Evolutionary conservation across 2,888 invertebrate species (phyloP), one percentile per base, ranked within the genome.

Genomic region (Xestoiulus laeticollis): DNA sequence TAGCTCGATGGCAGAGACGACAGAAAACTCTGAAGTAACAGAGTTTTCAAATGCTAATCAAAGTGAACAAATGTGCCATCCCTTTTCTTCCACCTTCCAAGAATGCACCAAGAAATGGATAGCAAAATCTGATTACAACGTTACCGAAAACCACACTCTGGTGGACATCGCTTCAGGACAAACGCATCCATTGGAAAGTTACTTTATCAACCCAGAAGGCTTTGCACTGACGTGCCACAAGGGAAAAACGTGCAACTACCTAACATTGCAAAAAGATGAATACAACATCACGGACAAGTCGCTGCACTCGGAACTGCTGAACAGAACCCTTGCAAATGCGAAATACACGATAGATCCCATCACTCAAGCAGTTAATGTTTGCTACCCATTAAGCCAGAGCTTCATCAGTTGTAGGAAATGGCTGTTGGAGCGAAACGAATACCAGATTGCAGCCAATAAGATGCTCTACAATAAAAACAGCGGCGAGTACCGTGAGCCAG

Each of bases 171-270:
- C 19, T 38, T 30, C n/a, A 30, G 30, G 38, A 6, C n/a, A 30
- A 16, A 26, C 8, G n/a, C 53, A 38, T 12, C 26, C 30, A 1
- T 53, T 87, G 33, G 87, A 85, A 30, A 38, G 30, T 8, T 87
- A 85, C 38, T 87, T 59, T 59, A 85, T 87, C 85, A 85, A 26
- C 26, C 26, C 33, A 5, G 32, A 87, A 0, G 87, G 87, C 30
- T 26, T 30, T 8, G 87, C 85, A 32, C 22, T 87, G 33, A 33
- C 38, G 10, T 78, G 68, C 14, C 32, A 33, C 22, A 26, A 1
- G 14, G 43, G 44, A 44, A 85, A 85, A 38, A 38, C 85, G 4
- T 88, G 88, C 84, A 88, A 83, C 68, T 83, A 87, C 86, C 14
- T 88, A 26, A 32, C 33, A 26, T 48, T 88, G 22, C n/a, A 32